Base-by-base conservation (phyloP, 1,140 invertebrate species). In the Papilio glaucus region DNA sequence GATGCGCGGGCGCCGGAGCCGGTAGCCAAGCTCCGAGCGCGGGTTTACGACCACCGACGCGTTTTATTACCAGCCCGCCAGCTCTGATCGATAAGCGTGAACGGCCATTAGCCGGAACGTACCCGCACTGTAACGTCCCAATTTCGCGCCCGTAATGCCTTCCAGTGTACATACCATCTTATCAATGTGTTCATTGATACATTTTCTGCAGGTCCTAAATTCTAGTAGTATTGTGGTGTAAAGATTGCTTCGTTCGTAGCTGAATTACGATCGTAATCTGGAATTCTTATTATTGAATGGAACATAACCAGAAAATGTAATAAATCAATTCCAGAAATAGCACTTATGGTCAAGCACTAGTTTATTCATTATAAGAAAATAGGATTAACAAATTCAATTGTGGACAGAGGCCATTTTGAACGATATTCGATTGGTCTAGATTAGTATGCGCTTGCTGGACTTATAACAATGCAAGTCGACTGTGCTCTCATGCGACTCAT, bases 41-140 rank as follows among this genome's bases (percentile, higher is more conserved):
- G 82, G 83, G 86, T 90, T 89, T 90, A 92, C 82, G 87, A 86
- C 69, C 83, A 84, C 82, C 79, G 83, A 81, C 82, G 74, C 77
- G 73, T 87, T 89, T 88, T 89, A 88, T 84, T 84, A 76, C 83
- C 74, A 71, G 80, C 77, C 87, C 86, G 80, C 85, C 80, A 82
- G 81, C 77, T 85, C 82, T 78, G 78, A 84, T 85, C 82, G 82
- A 78, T 84, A 80, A 77, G 72, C 71, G 72, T 75, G 74, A 80
- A 79, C 70, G 72, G 71, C 75, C 41, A 72, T 76, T 75, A 75
- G 71, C 65, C 65, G 73, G 79, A 18, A n/a, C 15, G n/a, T 18
- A 33, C 2, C 29, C 33, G 61, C 15, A 63, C 62, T 21, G 62
- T 37, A 18, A 38, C 33, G 62, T 7, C 62, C 62, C 1, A 65